Base-by-base conservation (phyloP, 2,888 invertebrate species). In the Diabrotica balteata region DNA sequence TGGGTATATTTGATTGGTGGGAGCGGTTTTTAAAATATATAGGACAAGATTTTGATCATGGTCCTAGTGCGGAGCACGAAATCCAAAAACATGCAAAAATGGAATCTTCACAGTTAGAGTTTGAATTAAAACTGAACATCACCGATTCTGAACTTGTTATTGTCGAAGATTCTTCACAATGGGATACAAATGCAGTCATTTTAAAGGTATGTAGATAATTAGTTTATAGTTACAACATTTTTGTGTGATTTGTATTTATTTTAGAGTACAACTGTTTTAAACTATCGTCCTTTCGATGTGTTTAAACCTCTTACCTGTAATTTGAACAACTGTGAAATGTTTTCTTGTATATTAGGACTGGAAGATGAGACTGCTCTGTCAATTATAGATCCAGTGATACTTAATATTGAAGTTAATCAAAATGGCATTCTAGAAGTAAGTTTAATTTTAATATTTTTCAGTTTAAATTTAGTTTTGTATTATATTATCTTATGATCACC, bases 121-220 rank as follows among this genome's bases (percentile, higher is more conserved):
- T 93, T 83, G 97, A 97, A 83, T 86, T 97, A 47, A 96, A 96
- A 82, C 86, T 98, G 64, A 98, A 97, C 84, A 91, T 98, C 43
- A 96, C 96, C 0, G 96, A 98, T 84, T 97, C 97, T 5, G 97
- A 99, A 85, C 86, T 98, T 66, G 95, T 98, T 46, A 88, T 98
- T 47, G 93, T 98, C 0, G 98, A 98, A 83, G 93, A 97, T 81
- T 91, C 94, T 0, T 91, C 94, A 0, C 88, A 92, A 11, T 89
- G 90, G 86, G 96, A 98, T 82, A 94, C 97, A 1, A 96, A 96
- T 82, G 97, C 98, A 0, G 93, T 98, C 9, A 97, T 98, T 79
- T 86, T 97, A 11, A 92, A 93, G 86, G 90, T 90, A 73, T 65
- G 67, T 63, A 32, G 32, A 32, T 32, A 0, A 32, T 32, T 32